Percentiles rank a stretch among this genome's conserved stretches.
phyloP scores from a whole-genome alignment of 2,888 invertebrate genomes.

The Epiblema foenella region DNA sequence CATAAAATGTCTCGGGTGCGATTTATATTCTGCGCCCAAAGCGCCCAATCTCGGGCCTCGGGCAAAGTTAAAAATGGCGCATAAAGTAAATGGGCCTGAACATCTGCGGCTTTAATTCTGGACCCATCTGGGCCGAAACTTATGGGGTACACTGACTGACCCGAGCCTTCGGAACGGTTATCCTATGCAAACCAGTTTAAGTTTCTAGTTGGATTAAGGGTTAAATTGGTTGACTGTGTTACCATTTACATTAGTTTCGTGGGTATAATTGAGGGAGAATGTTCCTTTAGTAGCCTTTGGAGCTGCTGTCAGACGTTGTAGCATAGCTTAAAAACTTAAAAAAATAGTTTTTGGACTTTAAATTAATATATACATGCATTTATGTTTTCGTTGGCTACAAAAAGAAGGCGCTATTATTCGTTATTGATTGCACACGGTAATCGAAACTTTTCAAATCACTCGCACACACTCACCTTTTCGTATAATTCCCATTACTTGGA shows the following conservation, averaged over 20 bases:
- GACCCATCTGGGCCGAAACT: slow-evolving; percentile 36
- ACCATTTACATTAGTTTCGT: slow-evolving; percentile 13
- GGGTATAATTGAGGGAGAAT: neutral
- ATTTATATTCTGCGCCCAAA: slow-evolving; percentile 25
- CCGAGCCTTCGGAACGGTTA: slow-evolving; percentile 16
- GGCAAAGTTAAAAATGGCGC: slow-evolving; percentile 41
- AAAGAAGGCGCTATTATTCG: too few relatives aligned
- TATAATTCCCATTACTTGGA: slow-evolving; percentile 17
- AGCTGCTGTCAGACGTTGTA: too few relatives aligned
- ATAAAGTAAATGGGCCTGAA: slow-evolving; percentile 38
- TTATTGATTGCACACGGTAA: neutral
- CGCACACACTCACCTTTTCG: neutral
- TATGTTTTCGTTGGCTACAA: neutral
- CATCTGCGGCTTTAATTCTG: slow-evolving; percentile 42
- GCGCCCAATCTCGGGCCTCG: slow-evolving; percentile 14
- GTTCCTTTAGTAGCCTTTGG: neutral
- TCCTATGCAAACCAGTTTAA: slow-evolving; percentile 27
- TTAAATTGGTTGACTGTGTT: slow-evolving; percentile 26
- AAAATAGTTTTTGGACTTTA: neutral
- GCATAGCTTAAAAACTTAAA: neutral
- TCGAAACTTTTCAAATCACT: neutral
- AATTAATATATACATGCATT: neutral
- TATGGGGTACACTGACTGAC: slow-evolving; percentile 32
- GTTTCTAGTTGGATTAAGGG: slow-evolving; percentile 24
- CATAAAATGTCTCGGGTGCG: slow-evolving; percentile 4